Conservation (phyloP, 2,888 invertebrate species). For the Andrena camellia region DNA sequence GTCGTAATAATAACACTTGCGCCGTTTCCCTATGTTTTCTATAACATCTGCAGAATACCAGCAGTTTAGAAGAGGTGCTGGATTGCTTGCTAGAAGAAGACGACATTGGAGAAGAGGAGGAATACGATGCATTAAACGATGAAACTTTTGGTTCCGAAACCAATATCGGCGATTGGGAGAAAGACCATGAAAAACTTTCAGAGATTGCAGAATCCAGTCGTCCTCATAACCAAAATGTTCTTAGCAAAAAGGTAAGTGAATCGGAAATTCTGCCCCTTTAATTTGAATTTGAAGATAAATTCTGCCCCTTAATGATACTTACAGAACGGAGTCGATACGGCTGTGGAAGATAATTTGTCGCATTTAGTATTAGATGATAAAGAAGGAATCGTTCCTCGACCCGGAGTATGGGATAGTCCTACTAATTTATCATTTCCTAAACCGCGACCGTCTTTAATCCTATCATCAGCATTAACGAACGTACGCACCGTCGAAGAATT, state of each 20-base stretch:
- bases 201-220: conserved; percentile 87
- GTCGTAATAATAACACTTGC: conserved; percentile 3
- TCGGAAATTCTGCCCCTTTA: not conserved
- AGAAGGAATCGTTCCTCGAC: conserved; percentile 85
- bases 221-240: conserved; percentile 71
- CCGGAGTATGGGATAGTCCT: conserved; percentile 86
- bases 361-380: conserved; percentile 88
- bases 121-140: conserved; percentile 96
- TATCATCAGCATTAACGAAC: conserved; percentile 86
- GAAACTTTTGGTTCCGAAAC: conserved; percentile 95
- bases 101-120: conserved; percentile 91
- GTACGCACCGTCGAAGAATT: conserved; percentile 91
- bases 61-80: conserved; percentile 80
- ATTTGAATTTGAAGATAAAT: not conserved
- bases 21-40: not conserved
- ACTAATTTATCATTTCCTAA: conserved; percentile 76
- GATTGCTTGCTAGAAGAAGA: conserved; percentile 86
- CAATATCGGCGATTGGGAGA: conserved; percentile 90
- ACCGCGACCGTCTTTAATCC: conserved; percentile 66
- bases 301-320: not conserved
- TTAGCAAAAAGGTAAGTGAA: conserved; percentile 65
- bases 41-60: conserved; percentile 42
- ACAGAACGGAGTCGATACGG: conserved; percentile 78
- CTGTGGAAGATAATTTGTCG: conserved; percentile 86
- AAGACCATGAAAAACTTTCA: conserved; percentile 90